Evolutionary conservation across 2,888 invertebrate species (phyloP), one percentile per base, ranked within the genome.

Genomic region (Phortica magna): DNA sequence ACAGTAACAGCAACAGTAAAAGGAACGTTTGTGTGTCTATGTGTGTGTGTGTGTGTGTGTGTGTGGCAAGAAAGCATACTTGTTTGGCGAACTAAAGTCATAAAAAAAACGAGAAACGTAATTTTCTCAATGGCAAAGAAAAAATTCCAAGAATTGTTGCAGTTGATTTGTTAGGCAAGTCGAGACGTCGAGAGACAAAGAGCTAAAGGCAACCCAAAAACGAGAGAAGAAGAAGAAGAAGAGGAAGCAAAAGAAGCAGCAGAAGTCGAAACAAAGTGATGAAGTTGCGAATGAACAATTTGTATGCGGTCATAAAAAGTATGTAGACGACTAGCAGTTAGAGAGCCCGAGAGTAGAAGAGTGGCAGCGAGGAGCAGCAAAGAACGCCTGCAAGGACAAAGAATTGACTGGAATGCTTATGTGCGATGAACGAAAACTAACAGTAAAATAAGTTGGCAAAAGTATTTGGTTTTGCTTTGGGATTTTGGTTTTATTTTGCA

Each of bases 131-230:
- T 57, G 80, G 72, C 31, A 31, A 83, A 88, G 88, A 85, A 85
- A 88, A 86, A 88, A 88, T 86, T 88, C 88, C 87, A 88, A 87
- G 88, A 85, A 85, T 86, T 88, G 86, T 88, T 89, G 86, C 88
- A 88, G 85, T 86, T 86, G 86, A 86, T 86, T 86, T 87, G 88
- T 86, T 31, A 31, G 31, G 31, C 31, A 85, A 88, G 88, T 87
- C 31, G 42, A 53, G 42, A 53, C 53, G 70, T 12, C 22, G 22
- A 43, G 17, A 68, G 31, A 31, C 53, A 55, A 31, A 19, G 55
- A 31, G 65, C 41, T 41, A 12, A n/a, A 7, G 41, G n/a, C 41
- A 65, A n/a, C 31, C 31, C 31, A 31, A 31, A 31, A 31, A 31
- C 31, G 31, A 31, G 5, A 19, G 22, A 6, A 4, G 70, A 17